Evolutionary conservation across 2,113 vertebrate species (phyloP).

Genomic region (Oophaga pumilio): DNA sequence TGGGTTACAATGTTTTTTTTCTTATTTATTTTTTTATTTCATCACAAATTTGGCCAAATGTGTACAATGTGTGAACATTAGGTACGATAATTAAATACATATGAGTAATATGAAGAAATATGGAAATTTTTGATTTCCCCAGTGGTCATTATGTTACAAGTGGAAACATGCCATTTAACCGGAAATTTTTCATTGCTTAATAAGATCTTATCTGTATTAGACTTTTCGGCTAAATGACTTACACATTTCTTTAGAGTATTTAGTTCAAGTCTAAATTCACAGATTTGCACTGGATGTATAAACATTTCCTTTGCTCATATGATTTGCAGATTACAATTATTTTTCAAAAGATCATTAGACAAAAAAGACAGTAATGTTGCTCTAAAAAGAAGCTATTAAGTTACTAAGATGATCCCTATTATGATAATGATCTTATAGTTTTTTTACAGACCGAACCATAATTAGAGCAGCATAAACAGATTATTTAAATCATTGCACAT

Average conservation of each 20-base stretch:
- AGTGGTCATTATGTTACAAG: neutral
- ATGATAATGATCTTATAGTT: no score
- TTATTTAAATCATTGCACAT: no score
- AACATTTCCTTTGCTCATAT: neutral
- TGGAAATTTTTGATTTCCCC: neutral
- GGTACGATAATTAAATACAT: neutral
- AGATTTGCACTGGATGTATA: neutral
- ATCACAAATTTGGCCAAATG: neutral
- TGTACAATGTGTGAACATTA: constrained; percentile 5
- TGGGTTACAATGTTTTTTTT: neutral
- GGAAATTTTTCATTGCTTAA: neutral
- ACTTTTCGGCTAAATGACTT: neutral
- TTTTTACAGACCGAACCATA: no score
- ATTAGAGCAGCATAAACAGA: no score
- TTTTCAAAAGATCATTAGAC: no score
- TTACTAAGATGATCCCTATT: no score
- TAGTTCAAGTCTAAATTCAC: neutral
- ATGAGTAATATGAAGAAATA: neutral
- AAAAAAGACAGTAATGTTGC: no score
- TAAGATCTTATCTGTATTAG: neutral
- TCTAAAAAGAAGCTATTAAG: no score
- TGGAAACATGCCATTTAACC: neutral
- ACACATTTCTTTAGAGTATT: neutral
- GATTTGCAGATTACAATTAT: neutral
- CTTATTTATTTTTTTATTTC: neutral